Conservation (phyloP, 2,888 invertebrate species). For the Drosophila paranaensis region DNA sequence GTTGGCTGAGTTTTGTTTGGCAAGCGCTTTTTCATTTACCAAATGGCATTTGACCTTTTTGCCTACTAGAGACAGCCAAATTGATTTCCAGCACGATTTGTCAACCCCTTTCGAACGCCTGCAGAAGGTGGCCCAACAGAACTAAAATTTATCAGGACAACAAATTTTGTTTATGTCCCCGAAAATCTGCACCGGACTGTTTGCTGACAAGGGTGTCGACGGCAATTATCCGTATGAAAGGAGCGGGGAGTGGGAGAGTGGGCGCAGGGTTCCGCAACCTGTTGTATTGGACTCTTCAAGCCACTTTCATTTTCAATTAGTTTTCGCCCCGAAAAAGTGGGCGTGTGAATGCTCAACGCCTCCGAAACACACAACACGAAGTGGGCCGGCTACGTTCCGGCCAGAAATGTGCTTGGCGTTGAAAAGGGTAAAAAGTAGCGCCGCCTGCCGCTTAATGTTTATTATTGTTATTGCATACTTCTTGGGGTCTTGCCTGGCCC, state of each 20-base stretch:
- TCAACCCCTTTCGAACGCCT: slow-evolving; percentile 60
- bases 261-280: slow-evolving; percentile 58
- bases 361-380: slow-evolving; percentile 47
- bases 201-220: slow-evolving; percentile 76
- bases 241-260: slow-evolving; percentile 1
- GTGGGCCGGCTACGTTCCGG: slow-evolving; percentile 42
- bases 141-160: slow-evolving; percentile 63
- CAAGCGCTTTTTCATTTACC: slow-evolving; percentile 70
- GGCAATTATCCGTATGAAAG: slow-evolving; percentile 65
- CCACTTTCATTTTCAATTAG: slow-evolving; percentile 80
- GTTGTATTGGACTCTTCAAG: slow-evolving; percentile 40
- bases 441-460: slow-evolving; percentile 63
- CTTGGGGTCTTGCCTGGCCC: slow-evolving; percentile 41
- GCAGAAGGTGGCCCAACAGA: slow-evolving; percentile 12
- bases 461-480: slow-evolving; percentile 74
- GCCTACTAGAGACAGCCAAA: slow-evolving; percentile 53
- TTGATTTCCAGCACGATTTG: slow-evolving; percentile 78
- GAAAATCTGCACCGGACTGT: slow-evolving; percentile 59
- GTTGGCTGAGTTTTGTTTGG: slow-evolving; percentile 32
- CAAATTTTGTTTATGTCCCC: slow-evolving; percentile 63
- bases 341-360: slow-evolving; percentile 77
- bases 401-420: slow-evolving; percentile 37
- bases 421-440: slow-evolving; percentile 68
- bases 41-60: slow-evolving; percentile 75
- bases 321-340: slow-evolving; percentile 62